A percentile compares a stretch with the other conserved stretches of the same genome.
phyloP scores from a whole-genome alignment of 2,113 vertebrate genomes.

The Polypterus bichir region DNA sequence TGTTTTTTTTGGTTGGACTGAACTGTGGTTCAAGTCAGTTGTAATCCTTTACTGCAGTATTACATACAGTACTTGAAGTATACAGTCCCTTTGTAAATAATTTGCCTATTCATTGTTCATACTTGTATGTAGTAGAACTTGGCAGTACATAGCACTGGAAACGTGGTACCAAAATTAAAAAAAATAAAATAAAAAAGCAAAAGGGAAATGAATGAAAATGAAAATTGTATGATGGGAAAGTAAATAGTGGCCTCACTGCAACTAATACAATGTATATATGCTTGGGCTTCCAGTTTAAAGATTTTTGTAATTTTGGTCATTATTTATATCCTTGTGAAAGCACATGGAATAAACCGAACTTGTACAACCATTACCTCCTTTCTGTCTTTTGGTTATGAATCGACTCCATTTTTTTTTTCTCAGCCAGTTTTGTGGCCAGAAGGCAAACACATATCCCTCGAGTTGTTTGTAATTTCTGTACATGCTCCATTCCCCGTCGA shows the following conservation, averaged over 20 bases:
- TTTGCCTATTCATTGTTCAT: slow-evolving; percentile 96
- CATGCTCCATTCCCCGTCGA: too few relatives aligned
- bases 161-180: slow-evolving; percentile 65
- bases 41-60: slow-evolving; percentile 86
- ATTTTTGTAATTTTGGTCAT: slow-evolving; percentile 97
- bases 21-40: slow-evolving; percentile 70
- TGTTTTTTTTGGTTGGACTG: slow-evolving; percentile 71
- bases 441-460: too few relatives aligned
- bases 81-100: slow-evolving; percentile 81
- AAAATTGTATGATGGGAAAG: slow-evolving; percentile 63
- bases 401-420: too few relatives aligned
- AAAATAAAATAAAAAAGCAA: slow-evolving; percentile 29
- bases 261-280: slow-evolving; percentile 85
- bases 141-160: slow-evolving; percentile 61
- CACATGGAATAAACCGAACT: slow-evolving; percentile 94
- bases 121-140: slow-evolving; percentile 72
- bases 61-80: slow-evolving; percentile 85
- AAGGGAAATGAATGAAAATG: slow-evolving; percentile 30
- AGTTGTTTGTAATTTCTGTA: too few relatives aligned
- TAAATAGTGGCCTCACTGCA: slow-evolving; percentile 69
- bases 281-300: slow-evolving; percentile 96
- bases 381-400: slow-evolving; percentile 11
- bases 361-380: slow-evolving; percentile 62
- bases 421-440: too few relatives aligned
- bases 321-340: slow-evolving; percentile 98